A percentile compares a stretch with the other conserved stretches of the same genome.
Conservation (phyloP, 2,113 vertebrate genomes). For the Otocyon megalotis region DNA sequence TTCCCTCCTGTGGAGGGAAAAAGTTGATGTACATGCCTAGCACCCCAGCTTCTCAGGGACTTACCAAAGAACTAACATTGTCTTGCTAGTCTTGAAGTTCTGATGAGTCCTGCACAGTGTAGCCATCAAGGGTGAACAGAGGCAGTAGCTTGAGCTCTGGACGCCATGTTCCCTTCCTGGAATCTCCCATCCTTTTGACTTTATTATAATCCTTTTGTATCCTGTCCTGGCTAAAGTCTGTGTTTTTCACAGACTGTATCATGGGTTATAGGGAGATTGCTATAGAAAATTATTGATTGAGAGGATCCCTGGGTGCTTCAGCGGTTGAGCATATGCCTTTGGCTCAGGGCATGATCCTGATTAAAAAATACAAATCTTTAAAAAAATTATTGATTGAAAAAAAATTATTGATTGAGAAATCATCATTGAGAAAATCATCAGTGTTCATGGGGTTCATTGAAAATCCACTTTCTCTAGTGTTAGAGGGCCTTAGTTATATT, state of each 20-base stretch:
- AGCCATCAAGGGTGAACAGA: neutral
- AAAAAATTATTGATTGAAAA: neutral
- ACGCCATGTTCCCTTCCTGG: neutral
- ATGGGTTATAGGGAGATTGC: neutral
- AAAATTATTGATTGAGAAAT: neutral
- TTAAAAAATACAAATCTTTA: too few species aligned
- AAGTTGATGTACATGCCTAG: neutral
- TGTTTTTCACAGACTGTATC: neutral
- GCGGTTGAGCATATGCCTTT: too few species aligned
- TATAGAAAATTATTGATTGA: neutral
- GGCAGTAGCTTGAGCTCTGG: neutral
- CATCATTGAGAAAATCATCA: neutral
- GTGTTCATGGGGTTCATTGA: neutral
- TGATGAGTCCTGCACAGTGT: neutral
- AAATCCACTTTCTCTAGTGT: conserved; percentile 4
- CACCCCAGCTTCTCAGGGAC: neutral
- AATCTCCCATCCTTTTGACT: neutral
- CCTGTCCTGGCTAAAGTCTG: neutral
- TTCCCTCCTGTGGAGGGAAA: neutral
- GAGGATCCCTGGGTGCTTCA: neutral
- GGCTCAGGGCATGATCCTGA: too few species aligned
- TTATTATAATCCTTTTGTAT: neutral
- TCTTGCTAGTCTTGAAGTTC: neutral
- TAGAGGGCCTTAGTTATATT: neutral
- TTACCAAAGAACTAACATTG: neutral